Conservation (phyloP, 2,888 invertebrate species). For the Ophioninae sp. region DNA sequence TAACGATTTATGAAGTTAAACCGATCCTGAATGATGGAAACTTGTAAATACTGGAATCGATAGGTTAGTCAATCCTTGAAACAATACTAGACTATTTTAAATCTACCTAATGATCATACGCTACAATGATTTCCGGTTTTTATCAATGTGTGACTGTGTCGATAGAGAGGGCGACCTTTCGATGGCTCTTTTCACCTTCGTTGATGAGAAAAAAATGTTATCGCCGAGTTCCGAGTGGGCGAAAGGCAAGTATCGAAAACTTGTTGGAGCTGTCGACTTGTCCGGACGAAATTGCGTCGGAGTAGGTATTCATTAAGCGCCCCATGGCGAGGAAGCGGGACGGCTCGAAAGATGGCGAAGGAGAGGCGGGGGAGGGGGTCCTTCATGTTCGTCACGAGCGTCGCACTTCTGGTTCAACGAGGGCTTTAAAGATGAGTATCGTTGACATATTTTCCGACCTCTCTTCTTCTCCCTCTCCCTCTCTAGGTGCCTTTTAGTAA, state of each 20-base stretch:
- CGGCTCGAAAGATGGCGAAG: slow-evolving; percentile 21
- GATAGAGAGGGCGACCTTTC: not conserved
- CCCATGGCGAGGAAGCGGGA: slow-evolving; percentile 35
- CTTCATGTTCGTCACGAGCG: slow-evolving; percentile 55
- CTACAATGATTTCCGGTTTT: no score
- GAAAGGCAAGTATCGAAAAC: slow-evolving; percentile 24
- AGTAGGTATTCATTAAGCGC: slow-evolving; percentile 74
- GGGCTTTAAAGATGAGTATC: slow-evolving; percentile 76
- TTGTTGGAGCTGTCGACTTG: slow-evolving; percentile 34
- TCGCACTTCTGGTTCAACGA: slow-evolving; percentile 72
- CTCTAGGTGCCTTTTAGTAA: slow-evolving; percentile 1
- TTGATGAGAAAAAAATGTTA: not conserved
- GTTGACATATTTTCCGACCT: slow-evolving; percentile 74
- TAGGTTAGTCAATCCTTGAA: no score
- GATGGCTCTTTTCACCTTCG: not conserved
- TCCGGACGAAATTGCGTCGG: slow-evolving; percentile 57
- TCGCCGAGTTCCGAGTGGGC: not conserved
- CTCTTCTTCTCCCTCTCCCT: slow-evolving; percentile 41
- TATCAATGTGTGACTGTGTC: no score
- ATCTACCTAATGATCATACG: no score
- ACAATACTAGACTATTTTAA: no score
- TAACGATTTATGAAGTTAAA: no score
- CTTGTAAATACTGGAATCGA: no score
- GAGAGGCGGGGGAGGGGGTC: not conserved
- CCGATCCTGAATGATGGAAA: no score